Base-by-base conservation (phyloP, 2,888 invertebrate species). In the Megalurothrips usitatus region DNA sequence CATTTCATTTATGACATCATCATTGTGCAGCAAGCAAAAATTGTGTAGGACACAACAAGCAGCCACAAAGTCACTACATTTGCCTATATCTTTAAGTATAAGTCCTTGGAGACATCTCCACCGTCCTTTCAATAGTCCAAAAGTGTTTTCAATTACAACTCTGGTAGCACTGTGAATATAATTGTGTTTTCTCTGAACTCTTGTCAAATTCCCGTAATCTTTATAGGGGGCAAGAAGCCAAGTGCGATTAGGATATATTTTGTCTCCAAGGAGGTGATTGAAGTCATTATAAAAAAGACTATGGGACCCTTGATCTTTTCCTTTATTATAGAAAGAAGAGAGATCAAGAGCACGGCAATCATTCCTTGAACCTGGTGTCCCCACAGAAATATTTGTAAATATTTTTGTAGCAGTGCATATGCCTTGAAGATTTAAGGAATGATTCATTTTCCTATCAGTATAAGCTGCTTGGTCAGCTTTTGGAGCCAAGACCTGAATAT, bases 131-230 rank as follows among this genome's bases (percentile, higher is more conserved):
- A 85, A 81, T n/a, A 85, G 68, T 28, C 84, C 85, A 82, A 86
- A 86, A 12, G 85, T 80, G 82, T 86, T 86, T 84, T 86, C 86
- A 26, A 86, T 86, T 80, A 83, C 82, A 1, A 86, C 84, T 78
- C 85, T 79, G 9, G 85, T 84, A 79, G 82, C 82, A 79, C 81
- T 83, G 79, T 85, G 84, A 48, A 83, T 85, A 80, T 83, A 82
- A 81, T 86, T 86, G 80, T 81, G 86, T 28, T 80, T 80, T 80
- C 78, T 84, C 83, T 86, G 82, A 4, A 81, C 80, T 34, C 82
- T 79, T 3, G 84, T 85, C 34, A 86, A 82, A 63, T 83, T 84
- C 10, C 84, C 86, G 83, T 83, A 84, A 78, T 85, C 84, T 80
- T 82, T 82, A 81, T 84, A 86, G 23, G 86, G 86, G 9, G 85